Percentiles rank a stretch among this genome's conserved stretches.
These are phyloP conservation scores for Gymnocheta viridis DNA, from an alignment of 2,888 invertebrate species.

Conservation along the genomic window DNA sequence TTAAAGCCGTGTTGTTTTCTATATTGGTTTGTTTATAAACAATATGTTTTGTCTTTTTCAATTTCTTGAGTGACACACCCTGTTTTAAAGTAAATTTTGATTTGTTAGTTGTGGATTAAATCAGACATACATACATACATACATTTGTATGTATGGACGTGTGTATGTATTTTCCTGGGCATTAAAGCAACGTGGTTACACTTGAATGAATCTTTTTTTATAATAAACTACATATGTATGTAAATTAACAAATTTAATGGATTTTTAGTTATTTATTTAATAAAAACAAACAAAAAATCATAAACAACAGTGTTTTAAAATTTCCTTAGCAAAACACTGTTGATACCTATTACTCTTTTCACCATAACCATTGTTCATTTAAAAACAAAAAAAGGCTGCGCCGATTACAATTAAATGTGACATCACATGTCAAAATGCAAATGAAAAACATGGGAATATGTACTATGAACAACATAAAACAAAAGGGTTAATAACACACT, in stretches of 20 bases:
- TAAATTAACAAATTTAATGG: no score
- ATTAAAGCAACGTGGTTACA: conserved; percentile 11
- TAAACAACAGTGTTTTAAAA: no score
- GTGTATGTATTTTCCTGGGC: not conserved
- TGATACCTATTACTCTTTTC: not conserved
- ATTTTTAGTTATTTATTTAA: no score
- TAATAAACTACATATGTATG: no score
- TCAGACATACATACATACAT: not conserved
- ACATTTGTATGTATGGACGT: not conserved
- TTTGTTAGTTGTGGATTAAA: not conserved
- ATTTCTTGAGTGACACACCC: conserved; percentile 27
- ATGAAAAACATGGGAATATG: conserved; percentile 22
- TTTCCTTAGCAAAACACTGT: not conserved
- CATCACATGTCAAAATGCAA: conserved; percentile 43
- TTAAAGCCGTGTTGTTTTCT: not conserved
- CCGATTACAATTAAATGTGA: conserved; percentile 54
- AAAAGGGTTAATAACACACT: conserved; percentile 53
- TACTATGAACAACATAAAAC: conserved; percentile 36
- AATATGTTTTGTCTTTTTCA: not conserved
- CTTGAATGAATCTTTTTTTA: conserved; percentile 9
- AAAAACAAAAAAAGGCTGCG: not conserved
- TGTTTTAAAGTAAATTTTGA: conserved; percentile 20
- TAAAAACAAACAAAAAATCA: not conserved
- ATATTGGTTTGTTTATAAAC: not conserved
- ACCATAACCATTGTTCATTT: conserved; percentile 57